Evolutionary conservation across 2,797 vertebrate genomes (phyloP).

Genomic region (Gadopsis bispinosus): DNA sequence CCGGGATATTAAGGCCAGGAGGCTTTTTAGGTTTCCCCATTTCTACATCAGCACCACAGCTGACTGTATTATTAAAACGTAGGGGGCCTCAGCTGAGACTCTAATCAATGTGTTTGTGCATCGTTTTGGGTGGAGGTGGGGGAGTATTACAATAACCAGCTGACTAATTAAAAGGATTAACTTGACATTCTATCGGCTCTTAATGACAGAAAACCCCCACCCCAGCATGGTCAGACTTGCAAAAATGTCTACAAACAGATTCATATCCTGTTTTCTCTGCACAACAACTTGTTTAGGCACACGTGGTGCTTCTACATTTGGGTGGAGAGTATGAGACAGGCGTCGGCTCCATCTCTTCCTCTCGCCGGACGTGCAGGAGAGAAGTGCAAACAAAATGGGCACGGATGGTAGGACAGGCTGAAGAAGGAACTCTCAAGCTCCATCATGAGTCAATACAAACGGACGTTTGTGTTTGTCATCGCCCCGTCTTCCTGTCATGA

Average conservation of each 20-base stretch:
- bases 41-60: constrained; percentile 38
- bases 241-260: constrained; percentile 28
- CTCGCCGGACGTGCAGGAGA: constrained; percentile 32
- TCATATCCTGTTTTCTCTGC: constrained; percentile 66
- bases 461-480: constrained; percentile 43
- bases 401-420: constrained; percentile 8
- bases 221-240: constrained; percentile 2
- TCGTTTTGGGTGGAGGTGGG: constrained; percentile 3
- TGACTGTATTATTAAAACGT: constrained; percentile 35
- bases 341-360: constrained; percentile 60
- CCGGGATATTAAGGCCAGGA: constrained; percentile 62
- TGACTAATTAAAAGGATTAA: constrained; percentile 43
- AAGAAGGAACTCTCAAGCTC: constrained; percentile 31
- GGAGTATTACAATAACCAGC: constrained; percentile 17
- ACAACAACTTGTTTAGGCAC: constrained; percentile 43
- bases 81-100: constrained; percentile 22
- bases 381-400: constrained; percentile 19
- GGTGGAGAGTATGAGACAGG: constrained; percentile 26
- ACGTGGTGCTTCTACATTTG: constrained; percentile 17
- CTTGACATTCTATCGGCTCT: constrained; percentile 20
- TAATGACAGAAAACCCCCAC: not conserved
- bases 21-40: constrained; percentile 47
- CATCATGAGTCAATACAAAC: constrained; percentile 51
- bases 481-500: constrained; percentile 41
- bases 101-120: constrained; percentile 26